Base-by-base conservation (phyloP, 2,888 invertebrate genomes). In the Notodonta dromedarius region DNA sequence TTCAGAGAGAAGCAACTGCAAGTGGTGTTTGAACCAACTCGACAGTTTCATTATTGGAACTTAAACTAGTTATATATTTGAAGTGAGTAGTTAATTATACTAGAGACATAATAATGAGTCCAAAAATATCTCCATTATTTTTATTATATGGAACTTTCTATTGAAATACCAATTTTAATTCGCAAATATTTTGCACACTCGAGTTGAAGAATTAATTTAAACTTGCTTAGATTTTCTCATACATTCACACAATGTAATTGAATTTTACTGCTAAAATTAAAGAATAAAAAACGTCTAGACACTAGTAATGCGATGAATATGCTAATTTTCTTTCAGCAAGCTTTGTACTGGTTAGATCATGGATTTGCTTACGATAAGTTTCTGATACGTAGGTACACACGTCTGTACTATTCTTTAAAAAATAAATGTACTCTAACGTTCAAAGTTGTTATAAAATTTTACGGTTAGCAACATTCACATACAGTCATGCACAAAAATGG, bases 401-500 rank as follows among this genome's bases (percentile, higher is more conserved):
- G 46, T 46, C n/a, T 0, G n/a, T 46, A 46, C n/a, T 46, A 5
- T 2, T 46, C 13, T 46, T 46, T n/a, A n/a, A 58, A 57, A 67
- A 67, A 70, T n/a, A 73, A 65, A 74, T 65, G 63, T 64, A 65
- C 61, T 70, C 68, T 60, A 60, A 56, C 61, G 62, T 68, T 56
- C 62, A 66, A 67, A 76, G 66, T 66, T 67, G 67, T 68, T 69
- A 70, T 74, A 72, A 73, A 71, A 76, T 70, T 75, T 86, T 80
- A 83, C 71, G 76, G 71, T 64, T 67, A 76, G 73, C 68, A 69
- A 70, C 70, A 71, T 66, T 67, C 65, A 53, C 69, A 67, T 71
- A 71, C 69, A 73, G 59, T 67, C 61, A 69, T 73, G 73, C 72
- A 80, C 79, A 82, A 86, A 85, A 86, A 86, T 82, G 78, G 79